Evolutionary conservation across 2,797 vertebrate species (phyloP).

Genomic region (Yasuhikotakia modesta): DNA sequence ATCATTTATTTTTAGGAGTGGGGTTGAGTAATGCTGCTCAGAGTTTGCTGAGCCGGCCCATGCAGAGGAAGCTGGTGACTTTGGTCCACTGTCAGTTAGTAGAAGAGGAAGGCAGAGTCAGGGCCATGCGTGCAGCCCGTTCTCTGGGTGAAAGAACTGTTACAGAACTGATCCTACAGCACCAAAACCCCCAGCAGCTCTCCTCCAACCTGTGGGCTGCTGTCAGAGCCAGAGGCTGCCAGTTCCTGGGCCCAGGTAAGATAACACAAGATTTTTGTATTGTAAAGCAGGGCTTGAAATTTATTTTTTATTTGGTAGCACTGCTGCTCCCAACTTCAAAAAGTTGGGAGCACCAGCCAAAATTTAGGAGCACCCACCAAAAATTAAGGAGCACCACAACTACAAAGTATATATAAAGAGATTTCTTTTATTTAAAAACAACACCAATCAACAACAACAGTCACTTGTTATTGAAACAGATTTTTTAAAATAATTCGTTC

Average conservation of each 20-base stretch:
- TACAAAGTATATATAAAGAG: too few relatives aligned
- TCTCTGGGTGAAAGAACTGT: constrained; percentile 96
- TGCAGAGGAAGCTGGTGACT: constrained; percentile 89
- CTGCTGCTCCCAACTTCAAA: too few relatives aligned
- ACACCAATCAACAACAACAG: too few relatives aligned
- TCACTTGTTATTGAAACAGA: too few relatives aligned
- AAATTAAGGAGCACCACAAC: too few relatives aligned
- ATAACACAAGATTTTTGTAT: neutral
- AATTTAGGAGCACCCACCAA: too few relatives aligned
- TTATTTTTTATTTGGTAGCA: too few relatives aligned
- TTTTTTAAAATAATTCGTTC: too few relatives aligned
- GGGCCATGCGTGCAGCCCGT: constrained; percentile 96
- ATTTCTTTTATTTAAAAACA: too few relatives aligned
- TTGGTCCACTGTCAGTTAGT: constrained; percentile 95
- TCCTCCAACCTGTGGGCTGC: constrained; percentile 99
- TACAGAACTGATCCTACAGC: constrained; percentile 97
- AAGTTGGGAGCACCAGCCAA: too few relatives aligned
- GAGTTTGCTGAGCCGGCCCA: constrained; percentile 94
- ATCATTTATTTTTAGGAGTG: constrained; percentile 77
- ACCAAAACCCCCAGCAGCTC: constrained; percentile 98
- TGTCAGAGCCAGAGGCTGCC: constrained; percentile 94
- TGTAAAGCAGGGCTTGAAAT: too few relatives aligned
- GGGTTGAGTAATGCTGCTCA: constrained; percentile 94
- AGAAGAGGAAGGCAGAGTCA: constrained; percentile 95
- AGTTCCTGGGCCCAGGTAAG: constrained; percentile 97